Evolutionary conservation across 35 echinoderm and acorn worm genomes (phyloP).

Genomic region (Strongylocentrotus purpuratus): DNA sequence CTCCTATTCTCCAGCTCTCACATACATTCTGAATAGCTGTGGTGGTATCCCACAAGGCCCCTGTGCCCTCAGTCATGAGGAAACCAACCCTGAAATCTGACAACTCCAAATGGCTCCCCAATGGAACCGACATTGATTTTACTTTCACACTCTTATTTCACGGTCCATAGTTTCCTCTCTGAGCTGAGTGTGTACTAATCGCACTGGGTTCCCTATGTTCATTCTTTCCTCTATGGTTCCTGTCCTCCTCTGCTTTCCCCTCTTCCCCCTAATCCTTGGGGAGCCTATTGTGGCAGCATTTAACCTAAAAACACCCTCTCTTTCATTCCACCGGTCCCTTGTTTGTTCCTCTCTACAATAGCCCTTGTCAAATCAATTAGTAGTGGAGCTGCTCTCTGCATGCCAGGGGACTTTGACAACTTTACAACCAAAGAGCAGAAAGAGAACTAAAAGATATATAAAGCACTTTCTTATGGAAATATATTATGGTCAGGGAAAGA

Average conservation of each 20-base stretch:
- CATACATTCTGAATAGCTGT: background rate
- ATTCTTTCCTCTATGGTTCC: background rate
- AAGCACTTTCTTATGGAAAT: background rate
- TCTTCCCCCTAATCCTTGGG: slow-evolving; percentile 32
- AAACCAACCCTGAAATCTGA: slow-evolving; percentile 24
- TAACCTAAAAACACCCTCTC: slow-evolving; percentile 41
- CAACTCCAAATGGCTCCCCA: background rate
- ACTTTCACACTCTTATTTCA: background rate
- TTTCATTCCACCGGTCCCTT: slow-evolving; percentile 13
- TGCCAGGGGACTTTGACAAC: slow-evolving; percentile 31
- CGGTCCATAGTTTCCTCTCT: background rate
- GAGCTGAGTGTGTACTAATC: background rate
- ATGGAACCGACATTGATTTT: slow-evolving; percentile 32
- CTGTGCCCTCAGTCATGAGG: background rate
- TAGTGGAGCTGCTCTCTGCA: background rate
- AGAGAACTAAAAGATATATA: background rate
- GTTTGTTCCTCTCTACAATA: slow-evolving; percentile 36
- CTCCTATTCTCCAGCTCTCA: background rate
- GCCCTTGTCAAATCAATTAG: slow-evolving; percentile 43
- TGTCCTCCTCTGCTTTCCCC: background rate
- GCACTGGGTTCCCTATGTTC: background rate
- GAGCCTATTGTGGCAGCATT: slow-evolving; percentile 38
- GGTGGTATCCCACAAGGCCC: slow-evolving; percentile 4
- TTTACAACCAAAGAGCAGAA: background rate
- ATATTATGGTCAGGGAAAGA: background rate